phyloP scores from a whole-genome alignment of 2,113 vertebrate species.

The Sturnus vulgaris region DNA sequence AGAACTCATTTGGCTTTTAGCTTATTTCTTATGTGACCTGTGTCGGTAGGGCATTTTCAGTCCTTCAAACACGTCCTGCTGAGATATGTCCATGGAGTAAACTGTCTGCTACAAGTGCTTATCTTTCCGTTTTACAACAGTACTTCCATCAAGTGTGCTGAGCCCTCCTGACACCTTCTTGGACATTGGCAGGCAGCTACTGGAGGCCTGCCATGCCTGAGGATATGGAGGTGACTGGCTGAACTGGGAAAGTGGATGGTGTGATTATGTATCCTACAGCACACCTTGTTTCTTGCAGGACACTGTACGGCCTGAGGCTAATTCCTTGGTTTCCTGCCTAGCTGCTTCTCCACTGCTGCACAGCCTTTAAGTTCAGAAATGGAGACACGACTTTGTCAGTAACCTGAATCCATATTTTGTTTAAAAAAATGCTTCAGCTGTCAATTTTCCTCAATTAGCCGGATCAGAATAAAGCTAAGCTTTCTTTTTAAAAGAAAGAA shows the following conservation, averaged over 20 bases:
- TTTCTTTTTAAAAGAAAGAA: neutral
- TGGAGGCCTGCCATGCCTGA: conserved; percentile 28
- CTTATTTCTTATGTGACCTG: conserved; percentile 41
- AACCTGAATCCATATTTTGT: neutral
- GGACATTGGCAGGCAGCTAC: conserved; percentile 12
- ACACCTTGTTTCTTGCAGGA: conserved; percentile 31
- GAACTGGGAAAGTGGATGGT: neutral
- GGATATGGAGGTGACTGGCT: conserved; percentile 4
- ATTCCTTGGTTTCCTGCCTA: conserved; percentile 44
- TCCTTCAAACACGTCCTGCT: neutral
- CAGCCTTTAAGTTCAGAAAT: neutral
- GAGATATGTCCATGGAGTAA: neutral
- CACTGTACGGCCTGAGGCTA: neutral
- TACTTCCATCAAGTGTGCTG: conserved; percentile 10
- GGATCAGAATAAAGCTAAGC: neutral
- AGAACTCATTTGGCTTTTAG: conserved; percentile 63
- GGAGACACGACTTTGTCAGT: neutral
- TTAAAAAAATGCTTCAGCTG: neutral
- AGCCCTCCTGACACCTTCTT: conserved; percentile 37
- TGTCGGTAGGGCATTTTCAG: neutral
- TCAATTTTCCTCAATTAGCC: conserved; percentile 13
- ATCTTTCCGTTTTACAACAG: conserved; percentile 9
- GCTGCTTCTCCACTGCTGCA: neutral
- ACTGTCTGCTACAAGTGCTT: neutral
- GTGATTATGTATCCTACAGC: neutral